phyloP scores from a whole-genome alignment of 2,888 invertebrate species.

The Cerastis rubricosa region DNA sequence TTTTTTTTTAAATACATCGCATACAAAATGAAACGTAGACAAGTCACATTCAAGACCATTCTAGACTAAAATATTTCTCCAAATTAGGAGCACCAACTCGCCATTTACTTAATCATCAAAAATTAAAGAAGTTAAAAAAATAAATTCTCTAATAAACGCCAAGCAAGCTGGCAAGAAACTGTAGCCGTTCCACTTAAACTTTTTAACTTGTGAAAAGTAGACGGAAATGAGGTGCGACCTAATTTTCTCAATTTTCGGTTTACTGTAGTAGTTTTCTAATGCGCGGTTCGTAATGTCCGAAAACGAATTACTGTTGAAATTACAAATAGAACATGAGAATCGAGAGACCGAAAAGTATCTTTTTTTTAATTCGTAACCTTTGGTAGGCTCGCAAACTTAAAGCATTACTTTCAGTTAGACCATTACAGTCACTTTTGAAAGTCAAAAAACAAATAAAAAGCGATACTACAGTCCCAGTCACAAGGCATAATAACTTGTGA shows the following conservation, averaged over 20 bases:
- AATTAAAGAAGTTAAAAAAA: conserved; percentile 44
- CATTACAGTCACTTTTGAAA: too few species aligned
- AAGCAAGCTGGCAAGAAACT: conserved; percentile 47
- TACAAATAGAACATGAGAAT: not conserved
- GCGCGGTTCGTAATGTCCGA: not conserved
- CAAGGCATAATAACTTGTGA: too few species aligned
- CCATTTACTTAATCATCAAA: conserved; percentile 51
- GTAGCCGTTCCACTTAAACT: conserved; percentile 48
- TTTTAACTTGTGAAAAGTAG: conserved; percentile 54
- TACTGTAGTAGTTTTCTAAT: conserved; percentile 38
- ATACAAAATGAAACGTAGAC: conserved; percentile 1
- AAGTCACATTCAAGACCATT: not conserved
- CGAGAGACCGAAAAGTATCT: not conserved
- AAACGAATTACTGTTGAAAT: not conserved
- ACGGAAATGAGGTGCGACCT: conserved; percentile 57
- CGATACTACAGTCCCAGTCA: too few species aligned
- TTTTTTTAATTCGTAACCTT: too few species aligned
- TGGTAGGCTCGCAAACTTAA: too few species aligned
- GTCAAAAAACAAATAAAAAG: too few species aligned
- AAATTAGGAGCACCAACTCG: conserved; percentile 35
- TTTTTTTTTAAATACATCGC: too few species aligned
- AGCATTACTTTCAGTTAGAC: too few species aligned
- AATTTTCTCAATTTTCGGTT: conserved; percentile 49
- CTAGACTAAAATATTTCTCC: conserved; percentile 2
- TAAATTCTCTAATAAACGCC: conserved; percentile 43